Evolutionary conservation across 2,888 invertebrate genomes (phyloP).

Genomic region (Chloromyia formosa): DNA sequence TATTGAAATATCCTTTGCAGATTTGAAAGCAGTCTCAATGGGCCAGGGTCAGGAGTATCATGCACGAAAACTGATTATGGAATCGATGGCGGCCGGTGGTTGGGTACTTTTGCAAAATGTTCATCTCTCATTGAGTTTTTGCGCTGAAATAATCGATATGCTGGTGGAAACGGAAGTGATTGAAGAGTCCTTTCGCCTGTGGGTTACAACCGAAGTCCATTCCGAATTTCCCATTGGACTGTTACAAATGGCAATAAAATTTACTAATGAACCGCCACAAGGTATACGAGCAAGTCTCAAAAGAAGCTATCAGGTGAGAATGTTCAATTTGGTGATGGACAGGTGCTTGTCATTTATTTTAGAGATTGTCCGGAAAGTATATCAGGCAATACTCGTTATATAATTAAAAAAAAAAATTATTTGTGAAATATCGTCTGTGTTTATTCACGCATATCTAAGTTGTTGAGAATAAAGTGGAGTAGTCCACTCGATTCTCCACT

Average conservation of each 20-base stretch:
- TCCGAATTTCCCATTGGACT: conserved; percentile 90
- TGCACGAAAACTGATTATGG: conserved; percentile 82
- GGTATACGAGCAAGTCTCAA: conserved; percentile 94
- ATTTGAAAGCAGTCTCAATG: conserved; percentile 90
- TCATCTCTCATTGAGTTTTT: conserved; percentile 93
- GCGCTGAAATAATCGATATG: conserved; percentile 90
- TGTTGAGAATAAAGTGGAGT: too few relatives aligned
- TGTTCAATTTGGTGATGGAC: conserved; percentile 18
- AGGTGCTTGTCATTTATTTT: background rate
- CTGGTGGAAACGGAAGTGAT: conserved; percentile 85
- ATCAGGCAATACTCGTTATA: too few relatives aligned
- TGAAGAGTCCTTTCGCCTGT: conserved; percentile 84
- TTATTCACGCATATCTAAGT: too few relatives aligned
- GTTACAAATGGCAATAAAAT: conserved; percentile 93
- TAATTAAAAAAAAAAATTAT: too few relatives aligned
- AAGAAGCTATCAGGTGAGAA: conserved; percentile 81
- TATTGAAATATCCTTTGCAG: conserved; percentile 61
- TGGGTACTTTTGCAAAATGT: conserved; percentile 97
- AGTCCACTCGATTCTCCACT: too few relatives aligned
- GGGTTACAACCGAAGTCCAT: conserved; percentile 96
- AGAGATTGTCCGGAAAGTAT: too few relatives aligned
- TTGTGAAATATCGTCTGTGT: too few relatives aligned
- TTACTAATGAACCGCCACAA: conserved; percentile 97
- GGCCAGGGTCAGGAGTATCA: conserved; percentile 95
- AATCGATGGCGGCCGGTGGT: conserved; percentile 82